These are phyloP conservation scores for Dexiosoma caninum DNA, from an alignment of 2,888 invertebrate species.

Conservation along the genomic window DNA sequence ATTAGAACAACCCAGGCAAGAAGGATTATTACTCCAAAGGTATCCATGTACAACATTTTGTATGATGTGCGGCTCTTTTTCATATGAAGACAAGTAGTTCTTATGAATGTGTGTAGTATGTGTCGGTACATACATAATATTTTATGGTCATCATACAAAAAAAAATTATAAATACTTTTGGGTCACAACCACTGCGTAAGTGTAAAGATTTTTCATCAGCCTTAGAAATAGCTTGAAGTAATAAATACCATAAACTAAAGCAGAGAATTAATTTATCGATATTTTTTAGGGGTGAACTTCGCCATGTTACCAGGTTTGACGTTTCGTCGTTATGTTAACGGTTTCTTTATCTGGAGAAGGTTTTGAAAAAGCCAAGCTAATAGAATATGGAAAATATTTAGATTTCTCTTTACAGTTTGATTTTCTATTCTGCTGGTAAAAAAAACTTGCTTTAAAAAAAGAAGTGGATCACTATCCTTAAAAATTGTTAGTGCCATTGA, in stretches of 20 bases:
- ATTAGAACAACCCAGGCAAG: not conserved
- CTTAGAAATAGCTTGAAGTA: slow-evolving; percentile 28
- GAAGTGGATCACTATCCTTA: too few relatives aligned
- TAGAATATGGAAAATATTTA: too few relatives aligned
- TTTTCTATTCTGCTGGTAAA: too few relatives aligned
- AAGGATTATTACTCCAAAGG: slow-evolving; percentile 10
- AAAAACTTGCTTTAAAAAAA: too few relatives aligned
- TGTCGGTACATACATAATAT: not conserved
- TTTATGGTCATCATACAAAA: not conserved
- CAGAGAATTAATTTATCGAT: not conserved
- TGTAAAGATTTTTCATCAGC: slow-evolving; percentile 49
- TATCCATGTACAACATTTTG: not conserved
- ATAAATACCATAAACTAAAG: slow-evolving; percentile 29
- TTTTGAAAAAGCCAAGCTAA: too few relatives aligned
- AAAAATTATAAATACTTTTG: slow-evolving; percentile 10
- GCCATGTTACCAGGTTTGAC: not conserved
- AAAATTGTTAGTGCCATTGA: too few relatives aligned
- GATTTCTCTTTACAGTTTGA: too few relatives aligned
- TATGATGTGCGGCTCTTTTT: not conserved
- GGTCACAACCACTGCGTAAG: slow-evolving; percentile 45
- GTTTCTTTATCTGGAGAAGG: too few relatives aligned
- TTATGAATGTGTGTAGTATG: not conserved
- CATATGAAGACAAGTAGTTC: not conserved
- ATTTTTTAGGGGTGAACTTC: slow-evolving; percentile 5
- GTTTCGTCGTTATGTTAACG: too few relatives aligned